phyloP scores from a whole-genome alignment of 2,797 vertebrate species.

The Myotis planiceps region DNA sequence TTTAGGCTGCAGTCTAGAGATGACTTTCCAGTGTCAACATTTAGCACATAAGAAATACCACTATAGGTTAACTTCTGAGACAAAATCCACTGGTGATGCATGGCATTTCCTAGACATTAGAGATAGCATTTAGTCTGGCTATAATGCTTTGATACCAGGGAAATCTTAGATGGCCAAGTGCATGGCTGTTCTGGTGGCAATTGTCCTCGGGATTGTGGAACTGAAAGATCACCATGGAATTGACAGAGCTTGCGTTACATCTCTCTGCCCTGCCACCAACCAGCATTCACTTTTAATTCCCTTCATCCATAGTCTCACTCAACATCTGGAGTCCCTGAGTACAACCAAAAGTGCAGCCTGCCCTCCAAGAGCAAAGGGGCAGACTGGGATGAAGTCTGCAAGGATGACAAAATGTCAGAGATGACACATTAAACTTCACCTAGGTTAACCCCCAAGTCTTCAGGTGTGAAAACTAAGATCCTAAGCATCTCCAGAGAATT shows the following conservation, averaged over 20 bases:
- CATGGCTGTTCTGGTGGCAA: not conserved
- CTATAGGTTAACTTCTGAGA: not conserved
- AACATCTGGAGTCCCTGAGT: not conserved
- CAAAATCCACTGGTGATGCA: not conserved
- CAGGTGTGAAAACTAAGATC: not conserved
- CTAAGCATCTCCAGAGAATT: not conserved
- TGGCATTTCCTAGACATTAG: not conserved
- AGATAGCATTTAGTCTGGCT: not conserved
- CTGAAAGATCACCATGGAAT: not conserved
- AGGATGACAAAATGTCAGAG: not conserved
- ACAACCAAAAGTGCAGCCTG: not conserved
- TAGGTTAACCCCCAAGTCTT: not conserved
- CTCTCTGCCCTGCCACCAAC: not conserved
- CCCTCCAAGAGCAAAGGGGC: not conserved
- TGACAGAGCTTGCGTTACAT: not conserved
- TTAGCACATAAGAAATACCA: not conserved
- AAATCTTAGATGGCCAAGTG: not conserved
- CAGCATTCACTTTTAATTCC: not conserved
- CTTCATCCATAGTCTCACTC: not conserved
- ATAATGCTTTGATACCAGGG: not conserved
- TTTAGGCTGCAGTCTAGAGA: not conserved
- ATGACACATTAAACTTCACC: not conserved
- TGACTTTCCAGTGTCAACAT: not conserved
- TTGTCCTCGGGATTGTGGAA: not conserved
- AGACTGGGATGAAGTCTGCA: not conserved